Evolutionary conservation across 2,113 vertebrate species (phyloP), one percentile per base, ranked within the genome.

Genomic region (Otus sunia): DNA sequence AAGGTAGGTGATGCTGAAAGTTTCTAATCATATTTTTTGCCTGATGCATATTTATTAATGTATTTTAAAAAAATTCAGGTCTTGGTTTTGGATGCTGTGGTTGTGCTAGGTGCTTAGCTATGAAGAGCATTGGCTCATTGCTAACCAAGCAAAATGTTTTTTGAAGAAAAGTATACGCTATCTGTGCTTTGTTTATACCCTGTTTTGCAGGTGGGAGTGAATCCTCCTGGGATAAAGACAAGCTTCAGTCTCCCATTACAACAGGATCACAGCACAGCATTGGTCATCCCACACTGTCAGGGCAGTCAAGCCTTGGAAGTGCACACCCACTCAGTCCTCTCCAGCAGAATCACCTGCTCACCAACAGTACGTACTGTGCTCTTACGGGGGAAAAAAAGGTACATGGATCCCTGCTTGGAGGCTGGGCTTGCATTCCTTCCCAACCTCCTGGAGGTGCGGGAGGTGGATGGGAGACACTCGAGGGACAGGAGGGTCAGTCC

Each of bases 221-320:
- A 97, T 98, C 98, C 47, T 99, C 98, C 53, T 99, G 99, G 99
- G 99, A 99, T 90, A 99, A 99, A 68, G 98, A 99, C 91, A 99
- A 99, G 94, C 98, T 99, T 32, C 98, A 99, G 85, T 98, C 98
- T 87, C 98, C 98, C 76, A 98, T 98, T 47, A 98, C 98, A 15
- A 96, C 98, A 1, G 97, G 97, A 56, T 94, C 97, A 41, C 98
- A 96, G 97, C 98, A 98, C 91, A 98, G 98, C 96, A 94, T 98
- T 76, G 85, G 94, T 45, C 98, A 99, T 77, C 91, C 98, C 80
- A 52, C 98, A 0, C 95, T 98, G 82, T 97, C 98, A 17, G 97
- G 95, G 66, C 98, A 99, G 91, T 95, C 98, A 9, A 96, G 97
- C 87, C 95, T 99, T 72, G 98, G 98, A 43, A 95, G 94, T 17